A percentile compares a stretch with the other conserved stretches of the same genome.
These are phyloP conservation scores for Littorina saxatilis DNA, from an alignment of 1,140 invertebrate species.

Conservation along the genomic window DNA sequence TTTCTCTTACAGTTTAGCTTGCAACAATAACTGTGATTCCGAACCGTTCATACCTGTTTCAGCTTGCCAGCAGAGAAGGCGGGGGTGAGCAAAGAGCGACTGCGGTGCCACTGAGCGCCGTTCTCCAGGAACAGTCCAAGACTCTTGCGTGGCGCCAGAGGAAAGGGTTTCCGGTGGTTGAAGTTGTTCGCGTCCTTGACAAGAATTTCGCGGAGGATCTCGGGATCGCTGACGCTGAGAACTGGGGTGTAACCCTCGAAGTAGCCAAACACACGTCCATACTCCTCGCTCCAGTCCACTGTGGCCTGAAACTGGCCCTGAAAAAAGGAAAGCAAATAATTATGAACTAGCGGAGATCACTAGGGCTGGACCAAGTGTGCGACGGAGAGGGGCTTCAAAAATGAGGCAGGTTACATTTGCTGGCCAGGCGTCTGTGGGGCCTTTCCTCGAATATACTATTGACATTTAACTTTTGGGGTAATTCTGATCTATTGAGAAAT, in stretches of 20 bases:
- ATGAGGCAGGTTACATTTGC: too few relatives aligned
- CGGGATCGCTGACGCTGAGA: constrained; percentile 62
- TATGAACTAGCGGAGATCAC: not conserved
- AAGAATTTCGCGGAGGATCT: constrained; percentile 61
- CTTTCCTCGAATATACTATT: too few relatives aligned
- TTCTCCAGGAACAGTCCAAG: constrained; percentile 68
- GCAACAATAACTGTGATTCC: too few relatives aligned
- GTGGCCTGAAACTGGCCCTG: constrained; percentile 66
- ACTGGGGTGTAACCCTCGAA: constrained; percentile 70
- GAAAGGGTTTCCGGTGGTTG: constrained; percentile 65
- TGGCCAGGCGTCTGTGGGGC: too few relatives aligned
- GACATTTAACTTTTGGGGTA: too few relatives aligned
- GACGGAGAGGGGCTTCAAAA: not conserved
- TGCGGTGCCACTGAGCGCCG: constrained; percentile 65
- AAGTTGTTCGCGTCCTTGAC: constrained; percentile 68
- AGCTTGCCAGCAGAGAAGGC: constrained; percentile 68
- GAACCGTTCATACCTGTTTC: constrained; percentile 51
- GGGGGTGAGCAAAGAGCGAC: constrained; percentile 61
- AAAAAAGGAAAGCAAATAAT: not conserved
- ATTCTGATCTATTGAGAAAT: too few relatives aligned
- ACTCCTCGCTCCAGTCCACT: constrained; percentile 60
- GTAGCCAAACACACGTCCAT: constrained; percentile 65
- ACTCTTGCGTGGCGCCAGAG: constrained; percentile 67
- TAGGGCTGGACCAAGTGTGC: not conserved
- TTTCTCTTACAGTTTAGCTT: too few relatives aligned